These are phyloP conservation scores for Biston betularia DNA, from an alignment of 2,888 invertebrate genomes.

Conservation along the genomic window DNA sequence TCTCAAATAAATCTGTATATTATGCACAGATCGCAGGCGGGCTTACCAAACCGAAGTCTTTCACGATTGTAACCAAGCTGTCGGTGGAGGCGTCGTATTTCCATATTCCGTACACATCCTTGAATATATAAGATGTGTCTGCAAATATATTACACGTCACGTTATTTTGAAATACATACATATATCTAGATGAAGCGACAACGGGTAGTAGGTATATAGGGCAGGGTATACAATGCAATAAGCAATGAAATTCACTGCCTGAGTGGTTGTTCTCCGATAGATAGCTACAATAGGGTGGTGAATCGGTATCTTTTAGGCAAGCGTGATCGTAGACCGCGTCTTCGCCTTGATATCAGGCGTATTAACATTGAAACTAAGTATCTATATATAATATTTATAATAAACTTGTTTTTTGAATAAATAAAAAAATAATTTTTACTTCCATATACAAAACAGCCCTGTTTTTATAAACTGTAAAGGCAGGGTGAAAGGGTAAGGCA, in stretches of 20 bases:
- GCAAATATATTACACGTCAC: slow-evolving; percentile 51
- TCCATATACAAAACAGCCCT: too few relatives aligned
- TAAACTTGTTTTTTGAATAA: too few relatives aligned
- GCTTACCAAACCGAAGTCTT: slow-evolving; percentile 69
- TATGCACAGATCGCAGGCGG: slow-evolving; percentile 30
- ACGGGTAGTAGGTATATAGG: not conserved
- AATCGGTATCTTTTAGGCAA: too few relatives aligned
- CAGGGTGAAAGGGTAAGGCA: too few relatives aligned
- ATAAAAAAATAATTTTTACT: too few relatives aligned
- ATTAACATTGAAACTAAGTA: too few relatives aligned
- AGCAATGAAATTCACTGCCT: not conserved
- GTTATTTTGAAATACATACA: not conserved
- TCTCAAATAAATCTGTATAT: slow-evolving; percentile 21
- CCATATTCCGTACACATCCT: slow-evolving; percentile 64
- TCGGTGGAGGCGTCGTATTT: slow-evolving; percentile 65
- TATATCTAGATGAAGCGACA: not conserved
- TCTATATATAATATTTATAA: too few relatives aligned
- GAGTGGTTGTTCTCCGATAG: not conserved
- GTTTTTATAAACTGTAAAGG: too few relatives aligned
- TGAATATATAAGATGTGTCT: slow-evolving; percentile 70
- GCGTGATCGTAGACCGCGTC: too few relatives aligned
- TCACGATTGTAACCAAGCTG: slow-evolving; percentile 56
- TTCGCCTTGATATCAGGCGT: too few relatives aligned
- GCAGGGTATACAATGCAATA: not conserved
- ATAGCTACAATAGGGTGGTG: too few relatives aligned